Percentiles rank a stretch among this genome's conserved stretches.
phyloP scores from a whole-genome alignment of 92 coral and sea anemone species.

The Diadumene lineata region DNA sequence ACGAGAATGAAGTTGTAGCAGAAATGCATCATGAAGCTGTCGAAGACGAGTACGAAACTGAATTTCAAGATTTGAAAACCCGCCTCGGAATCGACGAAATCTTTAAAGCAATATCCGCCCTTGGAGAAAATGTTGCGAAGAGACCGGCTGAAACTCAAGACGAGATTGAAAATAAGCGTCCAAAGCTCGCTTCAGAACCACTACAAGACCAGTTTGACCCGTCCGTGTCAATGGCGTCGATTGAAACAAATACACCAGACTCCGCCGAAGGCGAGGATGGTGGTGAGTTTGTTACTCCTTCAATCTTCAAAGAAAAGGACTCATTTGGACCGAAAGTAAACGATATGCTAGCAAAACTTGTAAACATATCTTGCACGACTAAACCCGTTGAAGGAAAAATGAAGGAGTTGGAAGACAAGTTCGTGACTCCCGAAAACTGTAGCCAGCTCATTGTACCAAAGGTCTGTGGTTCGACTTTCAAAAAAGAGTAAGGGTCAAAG shows the following conservation, averaged over 20 bases:
- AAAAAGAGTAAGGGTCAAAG: conserved; percentile 13
- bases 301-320: conserved; percentile 12
- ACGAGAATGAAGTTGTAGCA: neutral
- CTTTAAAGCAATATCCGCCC: neutral
- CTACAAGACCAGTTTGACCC: neutral
- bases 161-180: neutral
- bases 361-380: conserved; percentile 5
- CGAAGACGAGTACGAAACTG: neutral
- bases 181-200: conserved; percentile 6
- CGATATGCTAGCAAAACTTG: conserved; percentile 13
- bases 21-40: neutral
- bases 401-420: conserved; percentile 10
- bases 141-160: neutral
- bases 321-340: conserved; percentile 22
- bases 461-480: conserved; percentile 7
- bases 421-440: conserved; percentile 1
- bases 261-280: neutral
- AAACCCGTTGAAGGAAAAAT: conserved; percentile 23
- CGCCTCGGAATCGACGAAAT: neutral
- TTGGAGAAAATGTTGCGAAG: neutral
- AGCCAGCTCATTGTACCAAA: conserved; percentile 7
- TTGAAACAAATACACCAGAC: neutral
- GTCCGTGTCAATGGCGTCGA: neutral
- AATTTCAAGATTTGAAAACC: neutral
- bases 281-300: neutral